Evolutionary conservation across 2,113 vertebrate genomes (phyloP), one percentile per base, ranked within the genome.

Genomic region (Labeo catla): DNA sequence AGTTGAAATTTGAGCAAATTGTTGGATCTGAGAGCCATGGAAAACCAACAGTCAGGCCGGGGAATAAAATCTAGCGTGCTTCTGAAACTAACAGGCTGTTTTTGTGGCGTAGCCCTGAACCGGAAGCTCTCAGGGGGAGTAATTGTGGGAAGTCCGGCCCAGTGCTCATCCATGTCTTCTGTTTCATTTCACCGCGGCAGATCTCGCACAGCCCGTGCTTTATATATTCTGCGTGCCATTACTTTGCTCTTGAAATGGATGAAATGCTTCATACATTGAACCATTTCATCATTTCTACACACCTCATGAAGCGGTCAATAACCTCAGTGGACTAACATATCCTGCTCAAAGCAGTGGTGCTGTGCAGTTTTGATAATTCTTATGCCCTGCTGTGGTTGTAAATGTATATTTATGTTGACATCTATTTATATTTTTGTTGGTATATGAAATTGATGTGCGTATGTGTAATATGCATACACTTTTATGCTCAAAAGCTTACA

Each of bases 1-100:
- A 88, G 91, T 92, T 91, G 86, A 59, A 91, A 88, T 83, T 73
- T 43, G 81, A 91, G 89, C 86, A 90, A 92, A 93, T 90, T 84
- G 91, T 86, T 88, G 88, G 74, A 88, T 90, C 66, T 66, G 85
- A 86, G 77, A 81, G 59, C 78, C 45, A 57, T 84, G 11, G 4
- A 70, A 83, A 81, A 85, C 84, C 79, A 87, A 86, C 49, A 49
- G 23, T 8, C 49, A 45, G 36, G 76, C 76, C 50, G 8, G 59
- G 84, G 80, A 84, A 86, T 84, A 81, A 81, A 87, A 74, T 84
- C 81, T 77, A 15, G 28, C 21, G n/a, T 70, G 66, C 43, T 59
- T 39, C 52, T 47, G 13, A 73, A 89, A 54, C 72, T 83, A 61
- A 61, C 59, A 49, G 70, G 49, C 52, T 84, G 36, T 85, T 86